These are phyloP conservation scores for Crotalus tigris DNA, from an alignment of 2,113 vertebrate genomes.

Conservation along the genomic window DNA sequence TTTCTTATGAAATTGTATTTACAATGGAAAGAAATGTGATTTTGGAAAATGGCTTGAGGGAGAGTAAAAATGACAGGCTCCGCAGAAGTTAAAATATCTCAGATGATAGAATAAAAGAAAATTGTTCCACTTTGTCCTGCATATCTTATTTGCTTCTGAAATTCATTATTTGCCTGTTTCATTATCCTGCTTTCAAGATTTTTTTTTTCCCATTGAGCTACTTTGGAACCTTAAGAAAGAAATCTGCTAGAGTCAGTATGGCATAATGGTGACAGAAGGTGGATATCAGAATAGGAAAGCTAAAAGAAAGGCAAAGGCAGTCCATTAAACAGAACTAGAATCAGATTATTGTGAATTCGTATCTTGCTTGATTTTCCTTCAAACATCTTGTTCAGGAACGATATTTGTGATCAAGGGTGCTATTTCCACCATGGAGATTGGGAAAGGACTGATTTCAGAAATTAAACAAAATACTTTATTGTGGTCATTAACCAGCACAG, in stretches of 20 bases:
- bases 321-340: neutral
- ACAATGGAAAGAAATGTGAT: constrained; percentile 11
- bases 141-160: neutral
- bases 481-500: neutral
- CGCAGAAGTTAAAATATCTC: fast-evolving
- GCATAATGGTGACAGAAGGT: neutral
- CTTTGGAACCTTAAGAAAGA: neutral
- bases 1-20: constrained; percentile 14
- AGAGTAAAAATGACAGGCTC: constrained; percentile 4
- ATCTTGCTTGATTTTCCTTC: neutral
- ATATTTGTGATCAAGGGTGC: neutral
- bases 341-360: neutral
- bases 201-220: neutral
- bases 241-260: too few relatives aligned
- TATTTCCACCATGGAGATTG: neutral
- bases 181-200: neutral
- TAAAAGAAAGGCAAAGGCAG: neutral
- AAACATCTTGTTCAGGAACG: neutral
- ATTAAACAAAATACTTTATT: neutral
- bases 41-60: constrained; percentile 11
- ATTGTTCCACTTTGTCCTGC: neutral
- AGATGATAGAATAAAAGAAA: constrained; percentile 39
- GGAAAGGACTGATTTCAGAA: neutral
- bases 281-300: neutral
- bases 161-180: neutral